Evolutionary conservation across 2,113 vertebrate species (phyloP).

Genomic region (Lepus europaeus): DNA sequence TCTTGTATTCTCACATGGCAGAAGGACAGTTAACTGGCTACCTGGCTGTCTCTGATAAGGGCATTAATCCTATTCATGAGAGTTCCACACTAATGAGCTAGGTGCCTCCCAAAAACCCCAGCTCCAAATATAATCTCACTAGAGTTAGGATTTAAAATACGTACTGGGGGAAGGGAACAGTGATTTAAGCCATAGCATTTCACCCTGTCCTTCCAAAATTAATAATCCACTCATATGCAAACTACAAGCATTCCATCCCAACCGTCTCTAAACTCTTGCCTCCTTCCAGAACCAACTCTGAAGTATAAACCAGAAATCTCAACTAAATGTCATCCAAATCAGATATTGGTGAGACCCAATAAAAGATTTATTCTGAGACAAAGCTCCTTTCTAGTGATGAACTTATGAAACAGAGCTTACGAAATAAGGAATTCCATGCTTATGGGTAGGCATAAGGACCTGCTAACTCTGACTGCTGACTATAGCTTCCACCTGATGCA

Average conservation of each 20-base stretch:
- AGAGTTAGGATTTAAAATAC: neutral
- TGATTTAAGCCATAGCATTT: too few species aligned
- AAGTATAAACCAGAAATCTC: neutral
- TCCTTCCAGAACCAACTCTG: too few species aligned
- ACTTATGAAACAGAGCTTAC: too few species aligned
- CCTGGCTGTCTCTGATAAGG: neutral
- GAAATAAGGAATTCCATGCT: too few species aligned
- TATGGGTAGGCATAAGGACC: too few species aligned
- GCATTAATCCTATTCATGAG: neutral
- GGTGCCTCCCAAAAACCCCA: neutral
- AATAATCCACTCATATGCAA: neutral
- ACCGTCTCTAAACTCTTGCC: neutral
- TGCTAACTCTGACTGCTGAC: too few species aligned
- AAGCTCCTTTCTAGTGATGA: too few species aligned
- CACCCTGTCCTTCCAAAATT: neutral
- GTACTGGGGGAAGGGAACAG: too few species aligned
- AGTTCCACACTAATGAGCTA: neutral
- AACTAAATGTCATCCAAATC: too few species aligned
- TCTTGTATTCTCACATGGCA: neutral
- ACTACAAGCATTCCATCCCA: neutral
- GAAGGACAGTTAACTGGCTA: neutral
- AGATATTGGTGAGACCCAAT: too few species aligned
- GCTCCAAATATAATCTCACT: neutral
- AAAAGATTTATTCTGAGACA: too few species aligned
- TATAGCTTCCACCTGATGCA: too few species aligned